These are phyloP conservation scores for Hycleus phaleratus DNA, from an alignment of 1,140 invertebrate genomes.

Conservation along the genomic window DNA sequence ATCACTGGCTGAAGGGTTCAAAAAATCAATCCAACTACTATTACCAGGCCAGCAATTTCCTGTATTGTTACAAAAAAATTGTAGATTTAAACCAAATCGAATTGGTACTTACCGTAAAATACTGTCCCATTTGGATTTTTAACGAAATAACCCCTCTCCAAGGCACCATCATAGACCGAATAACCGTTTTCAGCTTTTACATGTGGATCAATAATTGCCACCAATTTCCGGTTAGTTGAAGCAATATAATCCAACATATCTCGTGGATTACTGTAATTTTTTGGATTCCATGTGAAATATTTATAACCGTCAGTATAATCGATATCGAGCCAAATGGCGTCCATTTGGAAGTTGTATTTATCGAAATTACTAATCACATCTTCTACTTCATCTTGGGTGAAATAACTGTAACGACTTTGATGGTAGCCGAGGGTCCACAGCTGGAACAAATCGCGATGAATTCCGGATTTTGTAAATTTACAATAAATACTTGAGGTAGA, in stretches of 20 bases:
- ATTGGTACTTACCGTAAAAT: neutral
- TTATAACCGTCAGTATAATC: conserved; percentile 68
- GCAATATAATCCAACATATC: conserved; percentile 78
- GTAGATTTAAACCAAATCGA: too few relatives aligned
- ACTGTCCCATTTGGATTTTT: conserved; percentile 82
- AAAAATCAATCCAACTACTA: conserved; percentile 60
- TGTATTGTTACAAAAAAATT: conserved; percentile 54
- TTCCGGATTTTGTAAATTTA: conserved; percentile 49
- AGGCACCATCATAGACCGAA: conserved; percentile 59
- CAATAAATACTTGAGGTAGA: conserved; percentile 39
- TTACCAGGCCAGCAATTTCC: conserved; percentile 65
- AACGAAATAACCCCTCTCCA: conserved; percentile 71
- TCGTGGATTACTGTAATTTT: conserved; percentile 54
- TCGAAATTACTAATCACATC: conserved; percentile 52
- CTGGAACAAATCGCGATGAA: too few relatives aligned
- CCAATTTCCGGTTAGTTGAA: conserved; percentile 57
- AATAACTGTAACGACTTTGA: conserved; percentile 70
- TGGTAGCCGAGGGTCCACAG: conserved; percentile 57
- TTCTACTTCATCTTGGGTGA: conserved; percentile 61
- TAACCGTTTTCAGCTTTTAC: conserved; percentile 59
- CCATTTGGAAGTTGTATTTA: conserved; percentile 59
- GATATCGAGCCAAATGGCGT: conserved; percentile 70
- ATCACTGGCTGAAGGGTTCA: conserved; percentile 53
- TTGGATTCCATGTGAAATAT: conserved; percentile 62
- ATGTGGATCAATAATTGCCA: conserved; percentile 69